phyloP scores from a whole-genome alignment of 2,113 vertebrate species.

The Sapayoa aenigma region DNA sequence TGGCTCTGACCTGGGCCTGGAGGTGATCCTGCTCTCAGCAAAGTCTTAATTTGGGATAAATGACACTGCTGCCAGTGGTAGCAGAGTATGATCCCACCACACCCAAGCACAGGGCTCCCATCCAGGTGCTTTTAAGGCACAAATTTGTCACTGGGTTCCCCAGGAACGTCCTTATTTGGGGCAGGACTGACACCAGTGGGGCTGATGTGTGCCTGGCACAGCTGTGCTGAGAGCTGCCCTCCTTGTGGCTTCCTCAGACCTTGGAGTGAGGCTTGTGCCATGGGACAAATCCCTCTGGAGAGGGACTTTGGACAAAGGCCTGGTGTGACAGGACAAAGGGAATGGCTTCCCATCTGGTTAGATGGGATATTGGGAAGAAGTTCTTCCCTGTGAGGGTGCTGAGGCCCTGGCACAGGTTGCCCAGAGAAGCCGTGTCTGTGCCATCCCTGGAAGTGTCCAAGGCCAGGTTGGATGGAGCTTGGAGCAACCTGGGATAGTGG shows the following conservation, averaged over 20 bases:
- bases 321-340: background rate
- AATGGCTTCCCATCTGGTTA: accelerated
- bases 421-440: background rate
- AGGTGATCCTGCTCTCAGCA: background rate
- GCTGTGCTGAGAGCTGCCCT: background rate
- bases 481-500: accelerated
- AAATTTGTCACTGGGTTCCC: background rate
- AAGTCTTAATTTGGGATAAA: background rate
- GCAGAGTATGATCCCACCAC: background rate
- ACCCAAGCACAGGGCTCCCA: background rate
- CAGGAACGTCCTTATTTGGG: background rate
- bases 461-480: accelerated
- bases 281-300: background rate
- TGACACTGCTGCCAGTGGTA: background rate
- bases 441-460: background rate
- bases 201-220: background rate
- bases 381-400: accelerated
- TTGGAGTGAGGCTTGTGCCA: background rate
- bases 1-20: background rate
- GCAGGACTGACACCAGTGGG: background rate
- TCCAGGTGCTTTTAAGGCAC: background rate
- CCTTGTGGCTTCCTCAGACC: background rate
- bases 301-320: background rate
- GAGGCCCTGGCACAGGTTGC: background rate
- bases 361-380: background rate